A percentile compares a stretch with the other conserved stretches of the same genome.
Conservation (phyloP, 1,140 invertebrate species). For the Tenebrio molitor region DNA sequence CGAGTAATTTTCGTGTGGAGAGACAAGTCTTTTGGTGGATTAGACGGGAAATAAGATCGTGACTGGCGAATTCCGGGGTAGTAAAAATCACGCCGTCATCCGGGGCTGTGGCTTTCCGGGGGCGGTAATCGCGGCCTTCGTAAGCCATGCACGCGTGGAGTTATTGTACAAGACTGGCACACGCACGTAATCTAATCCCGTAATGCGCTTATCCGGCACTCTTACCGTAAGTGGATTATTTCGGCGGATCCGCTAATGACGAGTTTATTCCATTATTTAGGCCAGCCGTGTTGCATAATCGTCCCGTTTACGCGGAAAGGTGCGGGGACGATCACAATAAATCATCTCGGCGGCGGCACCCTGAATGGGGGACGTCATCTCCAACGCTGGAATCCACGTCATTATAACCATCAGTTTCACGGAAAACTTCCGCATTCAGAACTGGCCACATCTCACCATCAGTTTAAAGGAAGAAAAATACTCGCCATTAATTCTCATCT, state of each 20-base stretch:
- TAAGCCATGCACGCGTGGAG: conserved; percentile 15
- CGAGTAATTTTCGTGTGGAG: too few species aligned
- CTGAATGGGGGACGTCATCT: conserved; percentile 13
- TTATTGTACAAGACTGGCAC: conserved; percentile 21
- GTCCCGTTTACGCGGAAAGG: conserved; percentile 11
- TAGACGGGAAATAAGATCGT: too few species aligned
- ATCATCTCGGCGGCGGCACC: neutral
- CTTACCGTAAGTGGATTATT: conserved; percentile 34
- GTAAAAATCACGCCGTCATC: neutral
- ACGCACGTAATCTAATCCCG: conserved; percentile 22
- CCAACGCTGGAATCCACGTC: conserved; percentile 41
- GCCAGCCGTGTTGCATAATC: conserved; percentile 20
- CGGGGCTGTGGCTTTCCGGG: neutral
- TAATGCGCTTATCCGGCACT: conserved; percentile 24
- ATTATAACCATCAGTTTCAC: conserved; percentile 51
- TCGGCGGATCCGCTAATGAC: conserved; percentile 25
- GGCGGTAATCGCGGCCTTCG: neutral
- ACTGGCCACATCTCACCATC: conserved; percentile 58
- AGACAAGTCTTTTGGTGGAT: too few species aligned
- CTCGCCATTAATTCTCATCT: conserved; percentile 62
- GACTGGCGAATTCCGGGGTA: too few species aligned
- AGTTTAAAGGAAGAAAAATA: conserved; percentile 62
- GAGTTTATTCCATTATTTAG: conserved; percentile 39
- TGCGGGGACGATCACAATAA: conserved; percentile 15
- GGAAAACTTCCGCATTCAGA: conserved; percentile 49